Evolutionary conservation across 2,113 vertebrate species (phyloP), one percentile per base, ranked within the genome.

Genomic region (Pan paniscus): DNA sequence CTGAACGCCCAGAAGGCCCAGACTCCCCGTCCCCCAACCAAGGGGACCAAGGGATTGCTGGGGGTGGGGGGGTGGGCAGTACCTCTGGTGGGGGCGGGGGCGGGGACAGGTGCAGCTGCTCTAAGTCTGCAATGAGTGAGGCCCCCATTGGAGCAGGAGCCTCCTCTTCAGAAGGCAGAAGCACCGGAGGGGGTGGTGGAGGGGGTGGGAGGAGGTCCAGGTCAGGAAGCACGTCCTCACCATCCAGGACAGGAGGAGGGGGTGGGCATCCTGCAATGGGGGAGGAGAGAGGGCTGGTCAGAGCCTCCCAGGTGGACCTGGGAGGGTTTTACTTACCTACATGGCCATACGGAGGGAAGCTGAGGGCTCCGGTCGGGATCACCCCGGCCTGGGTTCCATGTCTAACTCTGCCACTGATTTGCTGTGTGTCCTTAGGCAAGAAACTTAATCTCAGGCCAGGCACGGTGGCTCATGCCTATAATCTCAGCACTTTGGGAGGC

Each of bases 71-170:
- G 1, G 11, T 3, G 3, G 3, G 10, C 22, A 23, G 78, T 98
- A 99, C 99, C 99, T 98, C 98, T 3, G 93, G 72, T 0, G 93
- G 98, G 14, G 43, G 95, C 0, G 81, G 98, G 0, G 43, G 98
- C 11, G 96, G 88, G 1, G 90, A 96, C 22, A 98, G 90, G 52
- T 98, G 94, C 85, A 98, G 95, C 25, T 98, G 98, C 97, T 98
- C 98, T 38, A 98, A 92, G 0, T 98, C 99, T 0, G 98, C 96
- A 87, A 81, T 95, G 94, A 98, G 94, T 0, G 86, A 80, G 4
- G 97, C 61, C 0, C 7, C n/a, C 0, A 11, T 11, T 0, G 46
- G 23, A 20, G 92, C 90, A 12, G 16, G 87, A 55, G 0, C 11
- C 30, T 85, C 88, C 38, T 48, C 97, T 0, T 98, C 92, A 0